phyloP scores from a whole-genome alignment of 2,888 invertebrate species.

The Macrophya annulata region DNA sequence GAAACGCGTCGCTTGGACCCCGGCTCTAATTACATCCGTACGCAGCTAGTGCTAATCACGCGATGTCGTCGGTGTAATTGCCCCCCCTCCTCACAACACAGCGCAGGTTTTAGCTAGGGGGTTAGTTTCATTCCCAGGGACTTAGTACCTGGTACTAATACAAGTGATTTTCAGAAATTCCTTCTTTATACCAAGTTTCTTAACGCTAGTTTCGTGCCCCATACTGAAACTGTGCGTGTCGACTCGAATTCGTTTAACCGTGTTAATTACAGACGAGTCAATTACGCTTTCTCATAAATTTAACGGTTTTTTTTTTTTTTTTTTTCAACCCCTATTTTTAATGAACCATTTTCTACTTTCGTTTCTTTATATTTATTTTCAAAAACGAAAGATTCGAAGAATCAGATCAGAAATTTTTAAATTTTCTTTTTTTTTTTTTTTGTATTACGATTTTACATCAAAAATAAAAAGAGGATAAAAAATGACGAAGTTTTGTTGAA shows the following conservation, averaged over 20 bases:
- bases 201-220: background rate
- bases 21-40: slow-evolving; percentile 52
- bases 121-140: slow-evolving; percentile 4
- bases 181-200: background rate
- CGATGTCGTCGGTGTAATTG: slow-evolving; percentile 54
- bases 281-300: background rate
- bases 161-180: background rate
- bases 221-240: slow-evolving; percentile 34
- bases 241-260: background rate
- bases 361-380: too few relatives aligned
- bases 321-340: background rate
- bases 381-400: too few relatives aligned
- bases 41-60: slow-evolving; percentile 40
- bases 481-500: too few relatives aligned
- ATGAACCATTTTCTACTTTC: too few relatives aligned
- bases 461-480: too few relatives aligned
- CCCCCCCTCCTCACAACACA: background rate
- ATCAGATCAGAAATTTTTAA: too few relatives aligned
- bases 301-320: background rate
- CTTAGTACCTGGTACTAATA: background rate
- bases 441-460: too few relatives aligned
- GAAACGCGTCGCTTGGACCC: slow-evolving; percentile 34
- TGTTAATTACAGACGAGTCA: slow-evolving; percentile 8
- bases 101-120: background rate
- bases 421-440: too few relatives aligned